A percentile compares a stretch with the other conserved stretches of the same genome.
phyloP scores from a whole-genome alignment of 2,888 invertebrate species.

The Ashinkailepas kermadecensis region DNA sequence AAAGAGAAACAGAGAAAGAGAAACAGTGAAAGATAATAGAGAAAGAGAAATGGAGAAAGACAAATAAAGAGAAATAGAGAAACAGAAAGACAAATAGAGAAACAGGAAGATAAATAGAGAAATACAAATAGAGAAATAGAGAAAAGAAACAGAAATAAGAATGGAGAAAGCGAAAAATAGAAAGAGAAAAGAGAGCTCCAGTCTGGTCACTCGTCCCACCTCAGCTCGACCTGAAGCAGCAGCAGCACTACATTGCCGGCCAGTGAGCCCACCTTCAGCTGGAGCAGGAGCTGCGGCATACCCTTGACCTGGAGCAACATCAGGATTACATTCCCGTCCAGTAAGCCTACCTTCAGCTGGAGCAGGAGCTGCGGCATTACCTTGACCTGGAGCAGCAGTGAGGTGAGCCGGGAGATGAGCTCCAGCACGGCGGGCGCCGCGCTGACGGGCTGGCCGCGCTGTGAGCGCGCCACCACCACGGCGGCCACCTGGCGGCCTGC shows the following conservation, averaged over 20 bases:
- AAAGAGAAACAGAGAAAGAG: no score
- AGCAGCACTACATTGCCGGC: background rate
- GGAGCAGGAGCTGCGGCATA: background rate
- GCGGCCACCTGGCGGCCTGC: conserved; percentile 67
- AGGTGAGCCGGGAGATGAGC: conserved; percentile 78
- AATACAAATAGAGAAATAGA: no score
- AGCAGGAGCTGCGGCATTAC: conserved; percentile 41
- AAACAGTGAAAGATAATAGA: no score
- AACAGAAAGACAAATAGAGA: no score
- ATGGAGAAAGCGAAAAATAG: no score
- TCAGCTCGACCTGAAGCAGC: background rate
- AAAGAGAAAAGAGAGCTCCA: no score
- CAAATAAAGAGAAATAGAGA: no score
- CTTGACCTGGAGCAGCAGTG: conserved; percentile 80
- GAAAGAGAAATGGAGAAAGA: no score
- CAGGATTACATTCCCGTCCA: background rate
- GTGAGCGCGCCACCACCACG: conserved; percentile 52
- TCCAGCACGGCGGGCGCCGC: conserved; percentile 51
- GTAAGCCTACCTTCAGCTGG: background rate
- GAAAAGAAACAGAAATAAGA: no score
- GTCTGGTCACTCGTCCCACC: no score
- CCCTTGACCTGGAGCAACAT: background rate
- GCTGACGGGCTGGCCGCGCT: conserved; percentile 39
- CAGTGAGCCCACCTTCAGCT: background rate
- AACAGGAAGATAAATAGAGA: no score